Conservation (phyloP, 2,888 invertebrate genomes). For the Troglohyphantes excavatus region DNA sequence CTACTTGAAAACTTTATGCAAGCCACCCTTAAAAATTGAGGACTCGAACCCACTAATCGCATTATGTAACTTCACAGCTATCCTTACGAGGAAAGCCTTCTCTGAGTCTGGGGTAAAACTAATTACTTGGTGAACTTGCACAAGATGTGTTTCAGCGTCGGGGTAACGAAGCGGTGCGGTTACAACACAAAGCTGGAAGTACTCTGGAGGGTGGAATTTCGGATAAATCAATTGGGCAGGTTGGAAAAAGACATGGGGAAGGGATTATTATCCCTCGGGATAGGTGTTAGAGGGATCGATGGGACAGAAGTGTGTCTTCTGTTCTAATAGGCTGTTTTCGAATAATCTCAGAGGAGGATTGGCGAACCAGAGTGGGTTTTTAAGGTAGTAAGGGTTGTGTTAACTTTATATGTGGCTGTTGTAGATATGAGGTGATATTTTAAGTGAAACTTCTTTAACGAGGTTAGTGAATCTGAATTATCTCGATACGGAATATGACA, state of each 20-base stretch:
- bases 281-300: constrained; percentile 4
- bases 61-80: neutral
- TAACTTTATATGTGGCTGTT: no score
- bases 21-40: neutral
- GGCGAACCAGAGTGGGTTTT: no score
- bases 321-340: no score
- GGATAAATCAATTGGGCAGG: neutral
- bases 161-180: constrained; percentile 11
- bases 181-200: constrained; percentile 1
- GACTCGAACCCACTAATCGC: neutral
- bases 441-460: no score
- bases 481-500: no score
- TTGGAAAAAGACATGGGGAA: neutral
- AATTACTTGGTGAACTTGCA: constrained; percentile 41
- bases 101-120: neutral
- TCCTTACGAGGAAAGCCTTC: neutral
- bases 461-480: no score
- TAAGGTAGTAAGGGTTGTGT: no score
- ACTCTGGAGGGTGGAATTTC: neutral
- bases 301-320: no score
- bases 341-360: no score
- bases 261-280: constrained; percentile 16
- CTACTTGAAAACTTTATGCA: neutral
- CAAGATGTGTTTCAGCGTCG: constrained; percentile 9
- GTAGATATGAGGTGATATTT: no score